Conservation (phyloP, 2,888 invertebrate species). For the Tachina fera region DNA sequence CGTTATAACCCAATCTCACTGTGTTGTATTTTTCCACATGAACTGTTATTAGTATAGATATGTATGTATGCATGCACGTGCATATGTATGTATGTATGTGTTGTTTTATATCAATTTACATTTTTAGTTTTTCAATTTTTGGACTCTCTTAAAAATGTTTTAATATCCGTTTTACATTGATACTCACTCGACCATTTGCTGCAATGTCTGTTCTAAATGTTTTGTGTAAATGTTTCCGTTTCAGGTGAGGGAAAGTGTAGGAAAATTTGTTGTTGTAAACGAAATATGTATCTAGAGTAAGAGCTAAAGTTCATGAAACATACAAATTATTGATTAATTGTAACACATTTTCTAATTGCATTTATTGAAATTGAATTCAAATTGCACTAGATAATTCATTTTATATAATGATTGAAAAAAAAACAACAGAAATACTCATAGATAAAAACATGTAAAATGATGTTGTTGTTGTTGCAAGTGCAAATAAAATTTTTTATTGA, state of each 20-base stretch:
- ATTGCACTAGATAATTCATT: conserved; percentile 61
- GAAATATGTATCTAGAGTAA: background rate
- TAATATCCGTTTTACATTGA: conserved; percentile 62
- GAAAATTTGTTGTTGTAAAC: conserved; percentile 6
- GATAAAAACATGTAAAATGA: conserved; percentile 18
- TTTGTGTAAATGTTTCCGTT: background rate
- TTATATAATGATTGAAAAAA: conserved; percentile 26
- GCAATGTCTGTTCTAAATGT: conserved; percentile 28
- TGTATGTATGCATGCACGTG: background rate
- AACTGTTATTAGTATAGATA: background rate
- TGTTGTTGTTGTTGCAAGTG: background rate
- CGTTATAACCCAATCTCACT: background rate
- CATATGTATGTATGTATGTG: background rate
- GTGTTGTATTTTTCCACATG: conserved; percentile 5
- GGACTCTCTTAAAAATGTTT: conserved; percentile 61
- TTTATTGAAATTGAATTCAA: conserved; percentile 63
- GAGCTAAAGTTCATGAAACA: conserved; percentile 61
- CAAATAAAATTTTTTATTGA: conserved; percentile 22
- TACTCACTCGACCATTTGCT: conserved; percentile 35
- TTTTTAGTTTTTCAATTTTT: conserved; percentile 56
- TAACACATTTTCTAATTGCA: conserved; percentile 68
- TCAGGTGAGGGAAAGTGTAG: background rate
- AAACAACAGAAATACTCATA: too few relatives aligned
- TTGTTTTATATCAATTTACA: conserved; percentile 56
- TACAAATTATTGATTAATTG: conserved; percentile 65